phyloP scores from a whole-genome alignment of 2,797 vertebrate species.

The Poeciliopsis infans region DNA sequence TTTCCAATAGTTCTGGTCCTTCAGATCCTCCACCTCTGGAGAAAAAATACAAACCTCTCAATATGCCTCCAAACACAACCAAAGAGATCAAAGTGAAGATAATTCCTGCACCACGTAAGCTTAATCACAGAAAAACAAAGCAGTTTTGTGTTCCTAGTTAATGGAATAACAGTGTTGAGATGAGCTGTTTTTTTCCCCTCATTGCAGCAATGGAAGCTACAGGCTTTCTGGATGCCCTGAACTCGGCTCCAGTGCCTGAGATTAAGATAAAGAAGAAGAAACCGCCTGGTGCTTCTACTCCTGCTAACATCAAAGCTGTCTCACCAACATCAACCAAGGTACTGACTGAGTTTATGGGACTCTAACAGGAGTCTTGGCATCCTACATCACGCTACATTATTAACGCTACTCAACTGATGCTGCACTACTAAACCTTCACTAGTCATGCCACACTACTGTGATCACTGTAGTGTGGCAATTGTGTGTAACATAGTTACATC shows the following conservation, averaged over 20 bases:
- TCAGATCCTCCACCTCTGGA: conserved; percentile 83
- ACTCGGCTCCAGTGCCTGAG: conserved; percentile 93
- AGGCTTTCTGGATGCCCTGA: conserved; percentile 93
- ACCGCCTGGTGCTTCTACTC: background rate
- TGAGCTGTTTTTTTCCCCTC: background rate
- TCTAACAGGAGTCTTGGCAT: background rate
- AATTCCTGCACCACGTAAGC: conserved; percentile 92
- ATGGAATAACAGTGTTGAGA: background rate
- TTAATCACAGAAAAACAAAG: background rate
- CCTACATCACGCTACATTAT: too few relatives aligned
- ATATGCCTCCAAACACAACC: conserved; percentile 88
- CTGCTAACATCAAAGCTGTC: conserved; percentile 76
- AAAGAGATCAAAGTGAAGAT: conserved; percentile 99
- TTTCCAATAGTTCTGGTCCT: conserved; percentile 52
- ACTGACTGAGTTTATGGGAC: background rate
- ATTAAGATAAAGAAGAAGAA: conserved; percentile 99
- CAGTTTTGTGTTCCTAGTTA: background rate
- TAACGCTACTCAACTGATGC: too few relatives aligned
- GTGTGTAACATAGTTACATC: too few relatives aligned
- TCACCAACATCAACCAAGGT: conserved; percentile 94
- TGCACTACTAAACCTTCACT: too few relatives aligned
- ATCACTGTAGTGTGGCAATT: too few relatives aligned
- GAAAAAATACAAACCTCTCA: conserved; percentile 97
- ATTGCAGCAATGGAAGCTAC: conserved; percentile 90
- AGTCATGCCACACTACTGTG: too few relatives aligned